Evolutionary conservation across 92 coral and sea anemone genomes (phyloP), one percentile per base, ranked within the genome.

Genomic region (Palythoa grandis): DNA sequence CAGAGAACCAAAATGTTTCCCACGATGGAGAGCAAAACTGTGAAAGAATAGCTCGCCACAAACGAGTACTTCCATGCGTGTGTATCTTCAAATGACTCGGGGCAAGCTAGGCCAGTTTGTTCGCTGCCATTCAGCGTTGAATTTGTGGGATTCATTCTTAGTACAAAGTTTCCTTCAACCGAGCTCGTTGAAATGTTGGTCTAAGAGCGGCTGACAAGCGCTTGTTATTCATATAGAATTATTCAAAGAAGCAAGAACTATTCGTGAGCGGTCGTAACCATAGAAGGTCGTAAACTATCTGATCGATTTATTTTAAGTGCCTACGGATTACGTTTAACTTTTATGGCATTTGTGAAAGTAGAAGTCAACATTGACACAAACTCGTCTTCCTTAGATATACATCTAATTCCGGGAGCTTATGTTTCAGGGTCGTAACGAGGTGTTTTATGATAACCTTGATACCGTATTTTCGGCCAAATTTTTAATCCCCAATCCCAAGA

Each of bases 61-160:
- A 69, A 23, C 13, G 68, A 10, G 20, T 79, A 79, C 72, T 61
- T 79, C 84, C 71, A 61, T 13, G 12, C 73, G 25, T 79, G 7
- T 43, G 84, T 79, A 29, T 61, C 38, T n/a, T 63, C 84, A 12
- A 40, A 63, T 14, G 58, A 79, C 11, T 69, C 54, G 37, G 57
- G 56, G 23, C 84, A 79, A 15, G 24, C 37, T 13, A 35, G 71
- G 6, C 38, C 58, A 38, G 61, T 60, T 20, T 61, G 11, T 12
- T 61, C 37, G 84, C 53, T 66, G 25, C 37, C 56, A 50, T 61
- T 14, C 35, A 29, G 35, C 35, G 35, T 78, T 61, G 12, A 79
- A 43, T 79, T 66, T 63, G 72, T 11, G 71, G 13, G 37, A 79
- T 63, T 63, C 84, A 79, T 79, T 23, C 38, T 61, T 23, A n/a